Base-by-base conservation (phyloP, 1,140 invertebrate species). In the Zophobas morio region DNA sequence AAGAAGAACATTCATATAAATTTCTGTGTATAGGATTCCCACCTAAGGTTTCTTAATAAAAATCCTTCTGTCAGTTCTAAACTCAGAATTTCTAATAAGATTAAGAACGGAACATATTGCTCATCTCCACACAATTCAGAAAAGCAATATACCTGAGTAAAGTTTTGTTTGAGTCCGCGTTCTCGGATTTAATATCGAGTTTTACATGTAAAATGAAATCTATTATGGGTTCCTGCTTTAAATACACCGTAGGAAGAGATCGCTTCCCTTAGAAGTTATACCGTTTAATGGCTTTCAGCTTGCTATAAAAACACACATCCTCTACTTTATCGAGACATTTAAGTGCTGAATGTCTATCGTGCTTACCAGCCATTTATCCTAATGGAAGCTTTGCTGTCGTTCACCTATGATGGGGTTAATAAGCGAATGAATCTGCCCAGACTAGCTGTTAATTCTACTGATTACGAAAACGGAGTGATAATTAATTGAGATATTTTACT, bases 281-380 rank as follows among this genome's bases (percentile, higher is more conserved):
- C 51, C 51, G 6, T 53, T 53, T 53, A 53, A 53, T 53, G n/a
- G 8, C 32, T 33, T 54, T 54, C 32, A 54, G 20, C 20, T 53
- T 54, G 53, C 53, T 34, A 54, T 34, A 54, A 54, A 54, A 54
- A 54, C 53, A 54, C 20, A 34, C 33, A 54, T 54, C 6, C 53
- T 54, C 5, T 34, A 34, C 35, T 54, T 54, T 54, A 54, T 54
- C 53, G 53, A 34, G 6, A 34, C 53, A 54, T 54, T 54, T 54
- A 54, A 54, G n/a, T 54, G 53, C 53, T 54, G 53, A 54, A 54
- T 54, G 53, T 54, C 53, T 54, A 54, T 54, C 53, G 53, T 54
- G 53, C 53, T 34, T 34, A 54, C 32, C 35, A 5, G 53, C 53
- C 53, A 54, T 54, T 54, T 54, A 34, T 8, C 53, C 32, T 54